phyloP scores from a whole-genome alignment of 2,113 vertebrate genomes.

The Chiloscyllium plagiosum region DNA sequence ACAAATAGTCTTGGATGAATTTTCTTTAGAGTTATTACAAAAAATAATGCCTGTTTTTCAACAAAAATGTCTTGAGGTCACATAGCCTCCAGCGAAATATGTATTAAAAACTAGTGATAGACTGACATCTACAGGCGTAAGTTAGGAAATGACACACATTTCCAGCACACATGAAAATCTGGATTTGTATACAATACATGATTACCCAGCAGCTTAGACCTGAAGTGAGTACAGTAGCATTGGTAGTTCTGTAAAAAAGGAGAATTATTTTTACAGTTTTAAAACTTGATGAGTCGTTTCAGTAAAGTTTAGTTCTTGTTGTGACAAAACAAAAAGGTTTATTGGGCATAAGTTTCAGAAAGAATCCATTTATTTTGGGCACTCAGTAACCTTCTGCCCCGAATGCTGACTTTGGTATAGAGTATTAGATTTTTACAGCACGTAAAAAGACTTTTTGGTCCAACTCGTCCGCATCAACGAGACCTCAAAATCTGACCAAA shows the following conservation, averaged over 20 bases:
- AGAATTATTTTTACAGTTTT: not conserved
- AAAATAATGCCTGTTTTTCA: not conserved
- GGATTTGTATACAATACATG: not conserved
- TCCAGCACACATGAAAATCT: not conserved
- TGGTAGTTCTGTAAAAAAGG: not conserved
- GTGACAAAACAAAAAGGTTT: not conserved
- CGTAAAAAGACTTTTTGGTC: too few species aligned
- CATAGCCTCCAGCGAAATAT: not conserved
- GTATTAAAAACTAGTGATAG: not conserved
- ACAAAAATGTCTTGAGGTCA: not conserved
- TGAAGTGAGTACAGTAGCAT: not conserved
- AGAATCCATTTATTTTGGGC: not conserved
- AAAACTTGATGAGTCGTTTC: not conserved
- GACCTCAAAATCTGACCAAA: too few species aligned
- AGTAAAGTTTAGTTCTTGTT: not conserved
- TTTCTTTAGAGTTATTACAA: not conserved
- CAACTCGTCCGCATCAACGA: too few species aligned
- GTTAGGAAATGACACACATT: not conserved
- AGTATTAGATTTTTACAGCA: too few species aligned
- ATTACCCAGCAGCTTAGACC: not conserved
- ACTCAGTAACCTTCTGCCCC: not conserved
- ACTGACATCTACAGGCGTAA: slow-evolving; percentile 31
- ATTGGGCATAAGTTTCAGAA: not conserved
- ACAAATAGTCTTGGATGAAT: not conserved
- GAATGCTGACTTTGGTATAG: not conserved